Base-by-base conservation (phyloP, 2,888 invertebrate species). In the Resseliella maxima region DNA sequence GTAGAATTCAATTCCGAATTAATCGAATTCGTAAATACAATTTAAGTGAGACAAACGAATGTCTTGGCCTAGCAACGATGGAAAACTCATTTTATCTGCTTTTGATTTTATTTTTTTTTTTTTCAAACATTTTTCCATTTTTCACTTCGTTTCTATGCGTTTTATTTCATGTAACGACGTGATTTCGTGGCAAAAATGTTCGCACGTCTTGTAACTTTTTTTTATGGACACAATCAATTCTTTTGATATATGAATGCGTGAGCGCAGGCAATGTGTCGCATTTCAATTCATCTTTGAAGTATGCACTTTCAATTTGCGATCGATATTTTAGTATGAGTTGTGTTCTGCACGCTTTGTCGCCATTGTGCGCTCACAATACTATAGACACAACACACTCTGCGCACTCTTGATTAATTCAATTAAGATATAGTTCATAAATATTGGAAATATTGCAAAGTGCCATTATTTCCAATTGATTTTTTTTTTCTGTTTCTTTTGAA, bases 401-500 rank as follows among this genome's bases (percentile, higher is more conserved):
- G n/a, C 5, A 27, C 24, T 59, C 1, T 35, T 35, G 72, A 72
- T 72, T 31, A 72, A 72, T 72, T 72, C 72, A 72, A 72, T 72
- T 72, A 72, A 72, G 72, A 72, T 72, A 72, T 72, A 72, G 72
- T 72, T 31, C 31, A 72, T 72, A 72, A 72, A 72, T 72, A 72
- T 72, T 10, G n/a, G 31, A 24, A n/a, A n/a, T n/a, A n/a, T 18
- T 59, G 27, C 72, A 18, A 31, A 72, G 31, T 31, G 72, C 15
- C 15, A 31, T 72, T 72, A 72, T 72, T 31, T n/a, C 15, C 27
- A 31, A 72, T 72, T 8, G 72, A 72, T 72, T 12, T 59, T 72
- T 72, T 35, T 27, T 72, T 31, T 35, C 1, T 27, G 15, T 8
- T 41, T 50, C 46, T 50, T 41, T 41, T 41, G 41, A 41, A n/a